Evolutionary conservation across 2,797 vertebrate species (phyloP).

Genomic region (Chloroceryle amazona): DNA sequence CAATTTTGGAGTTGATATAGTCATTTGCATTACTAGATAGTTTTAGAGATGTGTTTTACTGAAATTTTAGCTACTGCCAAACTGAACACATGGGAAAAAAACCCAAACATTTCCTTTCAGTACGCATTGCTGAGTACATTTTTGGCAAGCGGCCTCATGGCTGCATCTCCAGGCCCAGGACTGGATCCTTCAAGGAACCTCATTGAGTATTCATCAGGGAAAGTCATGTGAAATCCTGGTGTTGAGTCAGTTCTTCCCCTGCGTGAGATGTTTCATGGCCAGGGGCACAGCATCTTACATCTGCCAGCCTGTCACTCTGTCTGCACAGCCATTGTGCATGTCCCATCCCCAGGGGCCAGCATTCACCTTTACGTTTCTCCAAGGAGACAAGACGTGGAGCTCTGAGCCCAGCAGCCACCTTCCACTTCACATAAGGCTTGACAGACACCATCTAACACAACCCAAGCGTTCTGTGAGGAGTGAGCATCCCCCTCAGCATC

Average conservation of each 20-base stretch:
- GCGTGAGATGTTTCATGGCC: background rate
- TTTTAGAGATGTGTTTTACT: background rate
- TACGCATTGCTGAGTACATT: background rate
- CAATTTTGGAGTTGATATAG: accelerated
- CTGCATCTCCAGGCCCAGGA: background rate
- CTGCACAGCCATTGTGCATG: accelerated
- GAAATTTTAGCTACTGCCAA: background rate
- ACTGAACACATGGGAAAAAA: background rate
- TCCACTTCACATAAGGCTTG: accelerated
- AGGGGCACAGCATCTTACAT: background rate
- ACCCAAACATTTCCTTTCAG: background rate
- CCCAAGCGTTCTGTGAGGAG: background rate
- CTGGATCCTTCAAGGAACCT: background rate
- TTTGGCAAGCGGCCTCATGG: background rate
- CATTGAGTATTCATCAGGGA: background rate
- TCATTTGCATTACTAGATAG: background rate
- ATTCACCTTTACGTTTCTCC: background rate
- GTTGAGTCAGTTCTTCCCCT: background rate
- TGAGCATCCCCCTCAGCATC: accelerated
- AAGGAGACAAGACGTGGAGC: accelerated
- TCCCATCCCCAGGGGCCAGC: background rate
- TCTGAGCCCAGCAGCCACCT: background rate
- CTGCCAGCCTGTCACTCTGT: background rate
- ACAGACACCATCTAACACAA: background rate
- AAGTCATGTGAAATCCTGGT: accelerated